Base-by-base conservation (phyloP, 2,113 vertebrate genomes). In the Ptyas mucosa region DNA sequence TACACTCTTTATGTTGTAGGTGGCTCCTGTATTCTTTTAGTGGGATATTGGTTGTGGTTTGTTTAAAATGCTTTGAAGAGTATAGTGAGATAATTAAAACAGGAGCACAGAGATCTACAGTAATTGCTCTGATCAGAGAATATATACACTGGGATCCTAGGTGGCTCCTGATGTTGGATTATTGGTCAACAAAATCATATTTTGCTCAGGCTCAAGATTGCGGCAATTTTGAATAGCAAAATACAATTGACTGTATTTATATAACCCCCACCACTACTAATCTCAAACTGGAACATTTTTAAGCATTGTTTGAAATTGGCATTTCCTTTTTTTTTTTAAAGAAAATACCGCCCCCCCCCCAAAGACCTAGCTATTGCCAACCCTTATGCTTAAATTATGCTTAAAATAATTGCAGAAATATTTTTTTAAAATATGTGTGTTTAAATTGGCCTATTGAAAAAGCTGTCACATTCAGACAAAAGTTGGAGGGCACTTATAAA, bases 381-480 rank as follows among this genome's bases (percentile, higher is more conserved):
- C 24, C 53, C 55, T 87, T 61, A 6, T 5, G 8, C n/a, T n/a
- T n/a, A n/a, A n/a, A n/a, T n/a, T n/a, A n/a, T 87, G 14, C 55
- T 93, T 93, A 61, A 90, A 90, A 90, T 90, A 93, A 90, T 86
- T 58, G 55, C 21, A 61, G 12, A 55, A 20, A 86, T 86, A 87
- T 23, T 43, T 26, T 89, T 75, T 54, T 8, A 18, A 61, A 43
- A 46, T 61, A 43, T 89, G 34, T 85, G 18, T 92, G 15, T 3
- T 58, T 55, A 93, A 69, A 75, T 34, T 49, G 21, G 93, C 24
- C 90, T 92, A 7, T 15, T 2, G 92, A 1, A 92, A 39, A n/a
- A 20, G 49, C 89, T 52, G 52, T 85, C 0, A 0, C 0, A 0
- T 5, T 0, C 11, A 29, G 54, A 91, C 8, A n/a, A 0, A 87